Evolutionary conservation across 2,113 vertebrate species (phyloP), one percentile per base, ranked within the genome.

Genomic region (Amphiprion percula): DNA sequence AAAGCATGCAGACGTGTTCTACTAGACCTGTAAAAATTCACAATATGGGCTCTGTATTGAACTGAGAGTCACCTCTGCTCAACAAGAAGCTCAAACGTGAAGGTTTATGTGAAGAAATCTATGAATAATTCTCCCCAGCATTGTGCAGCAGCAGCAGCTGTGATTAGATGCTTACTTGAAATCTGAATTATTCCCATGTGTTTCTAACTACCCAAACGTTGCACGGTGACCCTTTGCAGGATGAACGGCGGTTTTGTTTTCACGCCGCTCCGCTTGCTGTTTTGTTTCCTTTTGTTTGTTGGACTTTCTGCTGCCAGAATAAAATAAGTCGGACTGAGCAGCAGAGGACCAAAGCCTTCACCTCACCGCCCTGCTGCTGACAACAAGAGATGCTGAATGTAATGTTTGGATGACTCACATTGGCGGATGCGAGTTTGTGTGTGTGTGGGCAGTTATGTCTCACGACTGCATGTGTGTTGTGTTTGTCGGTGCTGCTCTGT

Each of bases 321-420:
- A 15, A 50, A 60, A 19, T 37, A 39, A 37, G 14, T 10, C 61
- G 1, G 14, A 44, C 11, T 15, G 41, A 17, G 37, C 33, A 41
- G 17, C 6, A 39, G 39, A 83, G 33, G 39, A 65, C 24, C 30
- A 0, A 26, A 63, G 82, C 15, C 21, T 12, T 21, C 28, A 75
- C 64, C 67, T 46, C 21, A 4, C 24, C 2, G 33, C 68, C 55
- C 68, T 55, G 55, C 71, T 70, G 69, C 69, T 47, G 49, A 37
- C 33, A 70, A 58, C 16, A 6, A 47, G 54, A 67, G 59, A 52
- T 30, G 83, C 77, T 52, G 37, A 72, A 58, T 74, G 58, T 64
- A 46, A 77, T 61, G 37, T 81, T 19, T 68, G 71, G 33, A 81
- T 85, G 89, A 88, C 68, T 88, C 86, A 83, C 65, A 63, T 23